Evolutionary conservation across 2,888 invertebrate genomes (phyloP).

Genomic region (Anthrax anthrax): DNA sequence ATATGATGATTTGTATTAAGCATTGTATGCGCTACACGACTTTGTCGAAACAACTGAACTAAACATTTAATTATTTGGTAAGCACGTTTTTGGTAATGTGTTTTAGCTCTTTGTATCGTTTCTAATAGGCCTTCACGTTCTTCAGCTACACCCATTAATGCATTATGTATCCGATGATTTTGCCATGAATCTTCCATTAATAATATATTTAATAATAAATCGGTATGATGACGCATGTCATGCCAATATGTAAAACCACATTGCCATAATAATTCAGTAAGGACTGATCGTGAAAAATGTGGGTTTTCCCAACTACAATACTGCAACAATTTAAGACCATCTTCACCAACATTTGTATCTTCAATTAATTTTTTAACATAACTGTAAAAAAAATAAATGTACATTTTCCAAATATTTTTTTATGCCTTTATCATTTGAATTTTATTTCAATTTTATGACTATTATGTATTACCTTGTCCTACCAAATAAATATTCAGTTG

Average conservation of each 20-base stretch:
- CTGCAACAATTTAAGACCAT: constrained; percentile 76
- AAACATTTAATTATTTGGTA: constrained; percentile 95
- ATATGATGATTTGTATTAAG: constrained; percentile 64
- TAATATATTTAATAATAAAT: constrained; percentile 72
- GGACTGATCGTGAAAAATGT: constrained; percentile 74
- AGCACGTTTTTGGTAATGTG: constrained; percentile 90
- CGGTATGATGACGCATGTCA: constrained; percentile 84
- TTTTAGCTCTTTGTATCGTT: constrained; percentile 81
- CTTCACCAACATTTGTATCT: constrained; percentile 84
- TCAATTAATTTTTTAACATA: constrained; percentile 92
- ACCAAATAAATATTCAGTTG: constrained; percentile 69
- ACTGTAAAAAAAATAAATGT: constrained; percentile 32
- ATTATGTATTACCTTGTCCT: constrained; percentile 65
- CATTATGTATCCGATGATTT: constrained; percentile 83
- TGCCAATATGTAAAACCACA: constrained; percentile 79
- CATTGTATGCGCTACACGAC: constrained; percentile 65
- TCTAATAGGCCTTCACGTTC: constrained; percentile 87
- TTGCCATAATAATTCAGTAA: constrained; percentile 86
- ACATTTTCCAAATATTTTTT: constrained; percentile 3
- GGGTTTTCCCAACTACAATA: constrained; percentile 97
- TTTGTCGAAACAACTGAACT: constrained; percentile 78
- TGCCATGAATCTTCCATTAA: constrained; percentile 94
- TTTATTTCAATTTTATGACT: constrained; percentile 11
- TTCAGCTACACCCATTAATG: constrained; percentile 71
- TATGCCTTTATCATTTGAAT: no score